Evolutionary conservation across 2,888 invertebrate genomes (phyloP).

Genomic region (Elmis aenea): DNA sequence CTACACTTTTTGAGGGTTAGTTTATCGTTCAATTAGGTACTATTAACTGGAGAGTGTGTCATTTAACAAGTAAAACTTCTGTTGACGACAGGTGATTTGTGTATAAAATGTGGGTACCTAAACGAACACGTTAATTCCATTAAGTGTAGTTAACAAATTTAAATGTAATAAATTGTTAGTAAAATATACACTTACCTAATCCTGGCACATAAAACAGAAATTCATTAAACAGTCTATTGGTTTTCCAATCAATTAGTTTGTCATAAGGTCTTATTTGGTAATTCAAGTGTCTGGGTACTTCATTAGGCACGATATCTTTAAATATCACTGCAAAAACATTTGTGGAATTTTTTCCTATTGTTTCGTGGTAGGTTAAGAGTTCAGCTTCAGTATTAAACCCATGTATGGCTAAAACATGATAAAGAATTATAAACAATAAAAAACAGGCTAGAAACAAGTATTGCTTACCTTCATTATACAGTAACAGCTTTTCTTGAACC

Average conservation of each 20-base stretch:
- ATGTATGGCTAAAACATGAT: constrained; percentile 29
- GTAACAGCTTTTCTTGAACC: constrained; percentile 33
- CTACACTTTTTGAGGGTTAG: too few relatives aligned
- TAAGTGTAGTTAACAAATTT: too few relatives aligned
- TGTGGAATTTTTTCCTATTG: constrained; percentile 16
- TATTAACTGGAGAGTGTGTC: too few relatives aligned
- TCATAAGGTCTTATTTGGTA: constrained; percentile 37
- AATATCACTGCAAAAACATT: constrained; percentile 34
- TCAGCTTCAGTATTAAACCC: constrained; percentile 31
- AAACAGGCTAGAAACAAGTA: background rate
- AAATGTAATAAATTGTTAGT: too few relatives aligned
- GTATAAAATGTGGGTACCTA: too few relatives aligned
- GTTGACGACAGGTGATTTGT: too few relatives aligned
- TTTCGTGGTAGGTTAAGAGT: constrained; percentile 30
- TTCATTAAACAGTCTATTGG: constrained; percentile 24
- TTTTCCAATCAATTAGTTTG: constrained; percentile 28
- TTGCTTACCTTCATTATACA: constrained; percentile 37
- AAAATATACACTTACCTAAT: too few relatives aligned
- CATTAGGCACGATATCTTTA: constrained; percentile 17
- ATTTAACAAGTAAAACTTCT: too few relatives aligned
- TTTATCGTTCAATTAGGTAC: too few relatives aligned
- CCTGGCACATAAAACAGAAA: constrained; percentile 13
- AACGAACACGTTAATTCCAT: too few relatives aligned
- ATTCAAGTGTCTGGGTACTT: constrained; percentile 28
- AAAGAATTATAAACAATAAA: constrained; percentile 15